These are phyloP conservation scores for Miichthys miiuy DNA, from an alignment of 2,797 vertebrate species.

Conservation along the genomic window DNA sequence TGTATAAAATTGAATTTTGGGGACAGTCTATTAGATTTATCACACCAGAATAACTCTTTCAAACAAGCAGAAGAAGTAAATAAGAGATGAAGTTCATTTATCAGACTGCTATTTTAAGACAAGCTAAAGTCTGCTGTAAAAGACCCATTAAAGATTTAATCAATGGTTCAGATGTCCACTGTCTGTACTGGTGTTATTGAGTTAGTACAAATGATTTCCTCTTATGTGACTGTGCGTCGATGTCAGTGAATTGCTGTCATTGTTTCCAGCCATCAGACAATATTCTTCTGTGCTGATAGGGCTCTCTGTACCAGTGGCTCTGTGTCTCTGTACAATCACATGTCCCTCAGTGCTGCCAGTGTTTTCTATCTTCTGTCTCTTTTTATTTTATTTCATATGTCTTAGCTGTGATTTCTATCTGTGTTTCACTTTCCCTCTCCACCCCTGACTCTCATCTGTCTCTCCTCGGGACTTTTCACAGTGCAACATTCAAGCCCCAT, in stretches of 20 bases:
- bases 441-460: conserved; percentile 40
- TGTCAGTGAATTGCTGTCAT: conserved; percentile 63
- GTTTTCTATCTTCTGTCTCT: conserved; percentile 34
- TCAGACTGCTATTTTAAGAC: conserved; percentile 44
- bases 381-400: conserved; percentile 28
- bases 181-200: conserved; percentile 25
- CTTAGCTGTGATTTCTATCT: conserved; percentile 30
- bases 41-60: neutral
- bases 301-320: conserved; percentile 55
- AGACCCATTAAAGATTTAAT: conserved; percentile 49
- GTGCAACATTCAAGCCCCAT: conserved; percentile 78
- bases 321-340: conserved; percentile 58
- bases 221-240: conserved; percentile 15
- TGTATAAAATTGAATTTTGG: conserved; percentile 11
- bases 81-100: conserved; percentile 34
- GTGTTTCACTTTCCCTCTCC: conserved; percentile 19
- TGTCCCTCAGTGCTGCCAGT: conserved; percentile 47
- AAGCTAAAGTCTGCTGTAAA: conserved; percentile 15
- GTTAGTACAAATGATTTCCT: conserved; percentile 26
- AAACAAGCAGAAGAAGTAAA: conserved; percentile 18
- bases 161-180: conserved; percentile 22
- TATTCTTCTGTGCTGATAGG: conserved; percentile 59
- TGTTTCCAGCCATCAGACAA: conserved; percentile 64
- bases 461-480: conserved; percentile 54
- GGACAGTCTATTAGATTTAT: conserved; percentile 10